Evolutionary conservation across 1,140 invertebrate genomes (phyloP), one percentile per base, ranked within the genome.

Genomic region (Archivesica marissinica): DNA sequence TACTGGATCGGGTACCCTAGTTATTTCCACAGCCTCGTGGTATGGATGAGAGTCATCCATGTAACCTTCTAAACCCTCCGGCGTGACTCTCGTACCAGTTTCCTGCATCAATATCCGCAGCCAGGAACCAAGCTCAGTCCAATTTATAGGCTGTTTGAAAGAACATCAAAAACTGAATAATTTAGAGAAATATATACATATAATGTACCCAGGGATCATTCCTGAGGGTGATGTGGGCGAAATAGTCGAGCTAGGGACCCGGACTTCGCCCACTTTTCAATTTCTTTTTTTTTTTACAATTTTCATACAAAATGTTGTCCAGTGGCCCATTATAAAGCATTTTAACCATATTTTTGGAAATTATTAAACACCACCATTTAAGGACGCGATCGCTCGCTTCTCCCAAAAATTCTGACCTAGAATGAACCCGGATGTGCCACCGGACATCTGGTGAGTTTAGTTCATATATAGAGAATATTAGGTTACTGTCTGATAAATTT

Each of bases 121-220:
- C 92, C 92, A 92, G n/a, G 85, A 68, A 25, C 86, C 81, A 89
- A 92, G 89, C 50, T 91, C 92, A n/a, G 88, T 84, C 50, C 88
- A 86, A 15, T 72, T 87, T 11, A 89, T 54, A 1, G 91, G 89
- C 91, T 92, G 80, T 23, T 13, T 38, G n/a, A 50, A 50, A 50
- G 11, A 11, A 50, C 20, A 50, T 11, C 20, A 50, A 20, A 50
- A n/a, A n/a, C n/a, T n/a, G n/a, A n/a, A n/a, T n/a, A n/a, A n/a
- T n/a, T n/a, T n/a, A n/a, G n/a, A n/a, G n/a, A n/a, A n/a, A n/a
- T n/a, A n/a, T n/a, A n/a, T n/a, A n/a, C n/a, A n/a, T n/a, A n/a
- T n/a, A n/a, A n/a, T n/a, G n/a, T n/a, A n/a, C n/a, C n/a, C n/a
- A n/a, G n/a, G n/a, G n/a, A n/a, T n/a, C n/a, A n/a, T n/a, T n/a